Base-by-base conservation (phyloP, 2,888 invertebrate species). In the Melieria crassipennis region DNA sequence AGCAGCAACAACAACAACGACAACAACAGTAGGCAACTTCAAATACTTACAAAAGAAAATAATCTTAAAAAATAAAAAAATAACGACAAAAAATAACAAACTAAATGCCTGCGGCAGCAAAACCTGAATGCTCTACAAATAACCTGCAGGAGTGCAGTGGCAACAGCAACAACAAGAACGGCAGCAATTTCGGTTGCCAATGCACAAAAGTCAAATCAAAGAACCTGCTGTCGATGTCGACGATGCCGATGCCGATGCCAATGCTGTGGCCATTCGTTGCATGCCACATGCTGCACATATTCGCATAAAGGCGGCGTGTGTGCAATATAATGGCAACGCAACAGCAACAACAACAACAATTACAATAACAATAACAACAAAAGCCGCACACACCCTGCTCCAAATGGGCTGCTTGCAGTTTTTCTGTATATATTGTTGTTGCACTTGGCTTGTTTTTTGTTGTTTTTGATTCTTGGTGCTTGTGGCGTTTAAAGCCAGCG, bases 101-200 rank as follows among this genome's bases (percentile, higher is more conserved):
- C 9, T 7, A 56, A 10, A 56, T 56, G n/a, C 57, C 9, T n/a
- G 57, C 3, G 7, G 13, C 13, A 16, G 7, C 13, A 65, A 48
- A 55, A 65, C 65, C 65, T 56, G 65, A 56, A 57, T 65, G 57
- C 57, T 56, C 56, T 11, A 45, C 57, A 55, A 65, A 65, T 63
- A 45, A 56, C 42, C 57, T 48, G 48, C 30, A 56, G 48, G 56
- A 50, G 43, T 16, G 9, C 43, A 7, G 16, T 46, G 42, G 11
- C 30, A n/a, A 64, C 10, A 13, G 3, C 30, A 50, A 52, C 52
- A 13, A 43, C 55, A 56, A 56, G 6, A 46, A 50, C 30, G 30
- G 30, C 30, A 30, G 30, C 30, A 30, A 30, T 30, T 30, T 30
- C 30, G 30, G 30, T 30, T 7, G 7, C 7, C 45, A 60, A 46